Conservation (phyloP, 37 sponge, comb jelly and placozoan genomes). For the Agelas oroides region DNA sequence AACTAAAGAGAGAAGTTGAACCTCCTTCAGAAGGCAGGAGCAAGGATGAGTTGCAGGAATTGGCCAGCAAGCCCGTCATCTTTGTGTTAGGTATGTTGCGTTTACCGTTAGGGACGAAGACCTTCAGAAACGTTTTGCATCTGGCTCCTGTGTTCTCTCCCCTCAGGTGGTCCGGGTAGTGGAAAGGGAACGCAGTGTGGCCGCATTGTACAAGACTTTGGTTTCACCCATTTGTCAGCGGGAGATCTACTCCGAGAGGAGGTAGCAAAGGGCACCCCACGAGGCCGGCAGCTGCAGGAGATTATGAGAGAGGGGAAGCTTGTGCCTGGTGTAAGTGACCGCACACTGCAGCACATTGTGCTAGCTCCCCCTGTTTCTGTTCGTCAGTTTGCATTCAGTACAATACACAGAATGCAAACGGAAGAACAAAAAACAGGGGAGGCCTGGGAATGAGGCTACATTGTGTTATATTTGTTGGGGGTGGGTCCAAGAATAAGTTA, state of each 20-base stretch:
- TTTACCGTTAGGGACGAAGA: too few species aligned
- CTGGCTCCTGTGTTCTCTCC: not conserved
- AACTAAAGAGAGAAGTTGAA: not conserved
- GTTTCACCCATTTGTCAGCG: constrained; percentile 81
- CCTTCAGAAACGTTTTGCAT: too few species aligned
- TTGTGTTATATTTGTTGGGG: not conserved
- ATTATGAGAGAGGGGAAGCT: constrained; percentile 83
- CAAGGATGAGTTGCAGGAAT: not conserved
- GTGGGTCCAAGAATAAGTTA: not conserved
- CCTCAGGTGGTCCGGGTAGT: constrained; percentile 88
- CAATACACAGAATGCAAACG: too few species aligned
- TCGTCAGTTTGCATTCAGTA: too few species aligned
- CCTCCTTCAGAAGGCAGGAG: too few species aligned
- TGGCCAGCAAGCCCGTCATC: constrained; percentile 2
- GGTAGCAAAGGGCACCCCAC: constrained; percentile 74
- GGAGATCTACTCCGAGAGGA: constrained; percentile 90
- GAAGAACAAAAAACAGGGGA: too few species aligned
- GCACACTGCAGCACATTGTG: not conserved
- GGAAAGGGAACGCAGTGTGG: constrained; percentile 92
- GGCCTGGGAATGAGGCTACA: too few species aligned
- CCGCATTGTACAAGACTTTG: constrained; percentile 63
- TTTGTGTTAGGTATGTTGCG: constrained; percentile 19
- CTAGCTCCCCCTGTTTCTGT: not conserved
- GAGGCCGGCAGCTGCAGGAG: constrained; percentile 69
- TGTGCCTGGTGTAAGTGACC: constrained; percentile 69